Conservation (phyloP, 2,797 vertebrate genomes). For the Catamblyrhynchus diadema region DNA sequence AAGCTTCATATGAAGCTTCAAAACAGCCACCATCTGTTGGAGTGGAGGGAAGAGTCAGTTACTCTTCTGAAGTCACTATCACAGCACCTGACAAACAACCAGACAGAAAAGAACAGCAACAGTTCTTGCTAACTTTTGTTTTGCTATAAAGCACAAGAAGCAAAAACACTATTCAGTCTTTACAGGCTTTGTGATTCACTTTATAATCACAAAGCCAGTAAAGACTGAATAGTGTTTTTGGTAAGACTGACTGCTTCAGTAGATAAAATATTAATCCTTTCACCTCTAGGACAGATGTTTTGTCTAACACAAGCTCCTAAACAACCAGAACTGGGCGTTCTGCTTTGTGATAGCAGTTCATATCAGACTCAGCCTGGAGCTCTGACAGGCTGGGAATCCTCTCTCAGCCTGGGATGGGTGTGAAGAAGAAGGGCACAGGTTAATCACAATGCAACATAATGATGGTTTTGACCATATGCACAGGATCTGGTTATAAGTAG, state of each 20-base stretch:
- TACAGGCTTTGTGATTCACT: not conserved
- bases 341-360: not conserved
- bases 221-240: too few species aligned
- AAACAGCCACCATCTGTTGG: conserved; percentile 14
- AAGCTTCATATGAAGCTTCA: not conserved
- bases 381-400: conserved; percentile 19
- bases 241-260: not conserved
- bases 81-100: not conserved
- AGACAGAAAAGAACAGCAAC: not conserved
- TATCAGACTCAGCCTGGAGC: not conserved
- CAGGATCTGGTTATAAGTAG: not conserved
- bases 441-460: not conserved
- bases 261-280: conserved; percentile 55
- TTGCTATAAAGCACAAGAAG: not conserved
- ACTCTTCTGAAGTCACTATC: not conserved
- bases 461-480: not conserved
- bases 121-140: not conserved
- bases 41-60: not conserved
- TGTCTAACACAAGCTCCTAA: conserved; percentile 24
- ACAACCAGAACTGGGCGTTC: conserved; percentile 17
- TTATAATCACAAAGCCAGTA: too few species aligned
- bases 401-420: conserved; percentile 7
- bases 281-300: conserved; percentile 35
- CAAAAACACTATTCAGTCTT: not conserved
- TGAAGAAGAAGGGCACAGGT: not conserved